Conservation (phyloP, 2,888 invertebrate species). For the Lysandra coridon region DNA sequence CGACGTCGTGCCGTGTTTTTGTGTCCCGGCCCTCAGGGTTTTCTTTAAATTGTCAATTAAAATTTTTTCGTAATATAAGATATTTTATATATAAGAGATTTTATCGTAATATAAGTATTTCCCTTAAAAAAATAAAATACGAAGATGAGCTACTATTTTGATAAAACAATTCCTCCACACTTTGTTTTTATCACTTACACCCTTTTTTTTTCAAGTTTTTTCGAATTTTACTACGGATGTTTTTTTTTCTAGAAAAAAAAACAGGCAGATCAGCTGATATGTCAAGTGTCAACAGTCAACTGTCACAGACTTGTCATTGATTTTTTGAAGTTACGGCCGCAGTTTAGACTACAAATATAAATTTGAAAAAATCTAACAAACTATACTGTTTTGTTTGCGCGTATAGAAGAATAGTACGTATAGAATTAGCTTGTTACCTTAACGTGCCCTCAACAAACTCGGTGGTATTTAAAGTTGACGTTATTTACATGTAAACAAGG, state of each 20-base stretch:
- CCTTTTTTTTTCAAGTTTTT: too few species aligned
- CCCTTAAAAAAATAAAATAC: too few species aligned
- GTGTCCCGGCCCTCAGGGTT: too few species aligned
- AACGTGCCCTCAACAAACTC: not conserved
- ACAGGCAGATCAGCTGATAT: not conserved
- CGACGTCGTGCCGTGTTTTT: too few species aligned
- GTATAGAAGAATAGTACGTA: not conserved
- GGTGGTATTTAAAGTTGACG: not conserved
- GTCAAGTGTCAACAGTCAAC: not conserved
- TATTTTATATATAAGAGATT: too few species aligned
- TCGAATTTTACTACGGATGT: too few species aligned
- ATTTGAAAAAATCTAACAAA: not conserved
- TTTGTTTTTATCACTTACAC: too few species aligned
- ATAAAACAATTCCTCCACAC: too few species aligned
- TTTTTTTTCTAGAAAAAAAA: not conserved
- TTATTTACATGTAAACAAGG: constrained; percentile 26
- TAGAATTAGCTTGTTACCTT: not conserved
- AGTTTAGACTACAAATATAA: not conserved
- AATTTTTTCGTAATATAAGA: too few species aligned
- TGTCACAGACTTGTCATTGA: not conserved
- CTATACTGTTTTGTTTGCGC: not conserved
- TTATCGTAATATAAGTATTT: too few species aligned
- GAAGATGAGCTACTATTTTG: too few species aligned
- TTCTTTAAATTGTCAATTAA: too few species aligned
- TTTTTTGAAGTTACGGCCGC: not conserved